Percentiles rank a stretch among this genome's conserved stretches.
phyloP scores from a whole-genome alignment of 2,888 invertebrate species.

The Acleris emargana region DNA sequence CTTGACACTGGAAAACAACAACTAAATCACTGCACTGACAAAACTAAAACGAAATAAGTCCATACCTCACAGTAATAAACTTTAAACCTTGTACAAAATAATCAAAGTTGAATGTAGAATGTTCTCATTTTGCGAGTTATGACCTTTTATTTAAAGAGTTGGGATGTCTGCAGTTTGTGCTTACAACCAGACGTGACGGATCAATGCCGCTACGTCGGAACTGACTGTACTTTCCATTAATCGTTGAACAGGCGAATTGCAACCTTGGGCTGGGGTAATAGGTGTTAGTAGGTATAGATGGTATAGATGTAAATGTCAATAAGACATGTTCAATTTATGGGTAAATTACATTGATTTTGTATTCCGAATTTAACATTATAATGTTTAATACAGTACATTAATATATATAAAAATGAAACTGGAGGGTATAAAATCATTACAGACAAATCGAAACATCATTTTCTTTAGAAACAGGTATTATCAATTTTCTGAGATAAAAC shows the following conservation, averaged over 20 bases:
- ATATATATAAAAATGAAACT: too few relatives aligned
- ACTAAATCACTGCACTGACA: constrained; percentile 9
- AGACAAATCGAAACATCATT: too few relatives aligned
- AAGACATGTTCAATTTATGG: constrained; percentile 8
- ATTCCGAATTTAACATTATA: too few relatives aligned
- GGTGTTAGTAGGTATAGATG: not conserved
- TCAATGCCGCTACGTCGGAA: constrained; percentile 30
- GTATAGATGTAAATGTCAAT: constrained; percentile 35
- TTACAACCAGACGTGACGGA: constrained; percentile 19
- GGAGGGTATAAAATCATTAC: too few relatives aligned
- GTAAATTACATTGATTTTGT: constrained; percentile 1
- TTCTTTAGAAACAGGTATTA: too few relatives aligned
- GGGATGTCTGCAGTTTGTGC: not conserved
- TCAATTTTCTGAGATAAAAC: too few relatives aligned
- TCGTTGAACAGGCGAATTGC: constrained; percentile 35
- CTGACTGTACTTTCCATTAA: not conserved
- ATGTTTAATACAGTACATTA: too few relatives aligned
- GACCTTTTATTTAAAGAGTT: not conserved
- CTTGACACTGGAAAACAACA: constrained; percentile 29
- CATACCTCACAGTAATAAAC: not conserved
- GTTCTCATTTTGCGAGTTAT: not conserved
- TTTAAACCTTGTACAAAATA: not conserved
- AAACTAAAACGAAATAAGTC: not conserved
- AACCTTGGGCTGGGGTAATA: constrained; percentile 44
- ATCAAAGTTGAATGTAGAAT: not conserved